Evolutionary conservation across 2,888 invertebrate species (phyloP), one percentile per base, ranked within the genome.

Genomic region (Oxyteleia sp.): DNA sequence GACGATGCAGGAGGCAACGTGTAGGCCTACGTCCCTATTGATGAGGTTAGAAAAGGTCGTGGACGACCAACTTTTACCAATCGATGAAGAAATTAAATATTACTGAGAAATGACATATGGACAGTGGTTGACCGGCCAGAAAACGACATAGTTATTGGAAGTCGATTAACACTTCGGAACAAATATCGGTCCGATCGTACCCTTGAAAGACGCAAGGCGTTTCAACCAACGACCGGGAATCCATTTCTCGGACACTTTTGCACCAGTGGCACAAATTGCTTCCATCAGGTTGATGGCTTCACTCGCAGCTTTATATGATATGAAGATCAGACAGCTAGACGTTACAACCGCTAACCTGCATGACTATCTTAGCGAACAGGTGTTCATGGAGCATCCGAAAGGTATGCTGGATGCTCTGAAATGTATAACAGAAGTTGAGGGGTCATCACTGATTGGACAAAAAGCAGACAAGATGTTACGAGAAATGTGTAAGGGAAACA

Each of bases 121-220:
- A 26, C 16, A 10, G 3, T 78, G 7, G 51, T 41, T 11, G 61
- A 78, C 4, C 69, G 59, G 4, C 78, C 78, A 1, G 20, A 59
- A 13, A 26, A 47, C 3, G 20, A 10, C 1, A 59, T 38, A 10
- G 23, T 61, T 4, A 66, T 76, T 18, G 75, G 75, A n/a, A 13
- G 51, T 8, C 35, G 55, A 7, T 13, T 32, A 7, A 55, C 59
- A 7, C 66, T 69, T 2, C 13, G 41, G 13, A 49, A 55, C 4
- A 72, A 83, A 23, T 79, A 32, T 32, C n/a, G 11, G 2, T 15
- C 78, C 10, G 43, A 72, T 23, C 64, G 71, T 10, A 20, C 49
- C 8, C 13, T 68, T 1, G 35, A 59, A 4, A 53, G 57, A 15
- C 47, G 71, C 29, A 64, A 79, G 43, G 79, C 71, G 13, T 29